phyloP scores from a whole-genome alignment of 2,797 vertebrate species.

The Sebastes glaucus region DNA sequence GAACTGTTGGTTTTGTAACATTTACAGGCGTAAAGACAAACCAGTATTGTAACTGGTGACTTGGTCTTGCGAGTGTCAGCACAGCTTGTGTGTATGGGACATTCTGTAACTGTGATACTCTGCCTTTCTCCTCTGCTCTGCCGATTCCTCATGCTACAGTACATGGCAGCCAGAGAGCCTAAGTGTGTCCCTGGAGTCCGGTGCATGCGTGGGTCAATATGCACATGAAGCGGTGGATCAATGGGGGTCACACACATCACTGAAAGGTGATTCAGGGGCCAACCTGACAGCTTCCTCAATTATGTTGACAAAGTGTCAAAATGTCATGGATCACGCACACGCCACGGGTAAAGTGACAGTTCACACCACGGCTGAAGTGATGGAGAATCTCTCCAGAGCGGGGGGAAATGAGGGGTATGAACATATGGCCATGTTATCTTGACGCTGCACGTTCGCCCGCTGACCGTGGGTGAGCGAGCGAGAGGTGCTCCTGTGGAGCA shows the following conservation, averaged over 20 bases:
- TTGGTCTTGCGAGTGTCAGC: conserved; percentile 13
- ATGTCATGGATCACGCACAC: conserved; percentile 11
- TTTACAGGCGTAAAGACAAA: conserved; percentile 7
- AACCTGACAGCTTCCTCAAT: conserved; percentile 40
- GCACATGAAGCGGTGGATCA: conserved; percentile 35
- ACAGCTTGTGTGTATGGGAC: conserved; percentile 11
- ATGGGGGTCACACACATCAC: conserved; percentile 41
- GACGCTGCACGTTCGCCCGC: conserved; percentile 16
- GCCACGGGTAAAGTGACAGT: conserved; percentile 31
- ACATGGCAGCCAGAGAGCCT: conserved; percentile 31
- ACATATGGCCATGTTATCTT: conserved; percentile 57
- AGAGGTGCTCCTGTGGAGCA: conserved; percentile 34
- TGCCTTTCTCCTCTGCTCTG: conserved; percentile 16
- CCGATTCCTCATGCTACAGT: conserved; percentile 34
- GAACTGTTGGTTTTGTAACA: not conserved
- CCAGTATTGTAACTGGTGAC: not conserved
- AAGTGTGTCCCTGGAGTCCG: conserved; percentile 46
- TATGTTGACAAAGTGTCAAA: conserved; percentile 55
- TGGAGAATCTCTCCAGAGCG: not conserved
- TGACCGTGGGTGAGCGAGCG: not conserved
- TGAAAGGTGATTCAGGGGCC: conserved; percentile 50
- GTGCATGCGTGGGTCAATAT: conserved; percentile 26
- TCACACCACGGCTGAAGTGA: conserved; percentile 26
- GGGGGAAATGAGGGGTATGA: not conserved
- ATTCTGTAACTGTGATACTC: conserved; percentile 13